Evolutionary conservation across 2,113 vertebrate genomes (phyloP).

Genomic region (Helogale parvula): DNA sequence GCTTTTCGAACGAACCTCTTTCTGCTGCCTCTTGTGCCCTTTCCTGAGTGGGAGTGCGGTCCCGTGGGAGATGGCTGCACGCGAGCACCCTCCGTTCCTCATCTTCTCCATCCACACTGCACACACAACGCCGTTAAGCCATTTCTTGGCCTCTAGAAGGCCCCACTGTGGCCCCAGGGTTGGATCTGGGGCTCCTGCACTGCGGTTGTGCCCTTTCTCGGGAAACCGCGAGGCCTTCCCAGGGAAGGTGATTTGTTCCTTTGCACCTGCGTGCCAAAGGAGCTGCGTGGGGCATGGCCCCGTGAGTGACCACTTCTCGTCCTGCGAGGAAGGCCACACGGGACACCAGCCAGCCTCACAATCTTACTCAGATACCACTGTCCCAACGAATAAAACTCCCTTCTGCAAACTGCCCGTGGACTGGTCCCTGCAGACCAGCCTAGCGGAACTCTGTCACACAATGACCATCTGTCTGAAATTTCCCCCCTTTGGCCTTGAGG

Average conservation of each 20-base stretch:
- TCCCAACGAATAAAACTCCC: no score
- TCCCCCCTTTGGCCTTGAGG: not conserved
- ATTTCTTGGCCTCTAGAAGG: not conserved
- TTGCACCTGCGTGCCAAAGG: fast-evolving
- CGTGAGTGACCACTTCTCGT: fast-evolving
- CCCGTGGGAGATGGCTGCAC: not conserved
- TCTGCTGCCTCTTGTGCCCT: fast-evolving
- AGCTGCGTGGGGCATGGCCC: no score
- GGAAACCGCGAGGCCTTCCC: not conserved
- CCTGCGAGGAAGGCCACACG: not conserved
- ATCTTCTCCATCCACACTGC: not conserved
- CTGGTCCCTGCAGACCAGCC: not conserved
- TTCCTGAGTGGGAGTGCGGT: not conserved
- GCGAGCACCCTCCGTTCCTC: not conserved
- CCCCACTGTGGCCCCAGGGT: not conserved
- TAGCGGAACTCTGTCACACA: not conserved
- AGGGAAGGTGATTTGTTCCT: fast-evolving
- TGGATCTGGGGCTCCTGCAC: not conserved
- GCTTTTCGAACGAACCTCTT: not conserved
- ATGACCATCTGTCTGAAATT: not conserved
- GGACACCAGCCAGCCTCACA: fast-evolving
- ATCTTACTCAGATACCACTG: not conserved
- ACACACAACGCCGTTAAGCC: fast-evolving
- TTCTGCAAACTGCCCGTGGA: not conserved
- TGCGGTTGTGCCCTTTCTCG: fast-evolving